Evolutionary conservation across 2,797 vertebrate species (phyloP), one percentile per base, ranked within the genome.

Genomic region (Chaetodon trifasciatus): DNA sequence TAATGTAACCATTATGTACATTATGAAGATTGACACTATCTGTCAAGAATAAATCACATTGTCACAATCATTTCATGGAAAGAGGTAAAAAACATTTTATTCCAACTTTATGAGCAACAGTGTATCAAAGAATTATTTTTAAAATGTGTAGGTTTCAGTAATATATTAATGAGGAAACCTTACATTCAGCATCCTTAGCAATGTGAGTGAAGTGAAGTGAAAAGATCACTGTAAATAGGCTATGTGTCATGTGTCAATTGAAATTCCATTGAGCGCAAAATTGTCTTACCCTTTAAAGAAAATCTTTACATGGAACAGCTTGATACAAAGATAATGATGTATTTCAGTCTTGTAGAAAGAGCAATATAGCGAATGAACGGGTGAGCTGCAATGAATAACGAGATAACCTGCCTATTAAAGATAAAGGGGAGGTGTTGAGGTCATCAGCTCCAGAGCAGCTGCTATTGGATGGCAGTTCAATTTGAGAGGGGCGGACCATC

Each of bases 361-460:
- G 85, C 86, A 79, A 79, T 74, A 81, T 47, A 44, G 82, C 74
- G 84, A 89, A 85, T 79, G 80, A 90, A 84, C 37, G 68, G 68
- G 40, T 70, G 71, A 83, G 85, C 81, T 60, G 63, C 70, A 85
- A 90, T 75, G 81, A 91, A 85, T 89, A 91, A 94, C 47, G 79
- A 90, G 93, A 93, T 93, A 91, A 93, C 92, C 89, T 91, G 89
- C 88, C 87, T 89, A 90, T 91, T 94, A 89, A 80, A 91, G 90
- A 93, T 87, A 88, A 90, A 88, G 82, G 64, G 52, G 71, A 90
- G 91, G 88, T 84, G 92, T 84, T 55, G 78, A 88, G 91, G 93
- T 93, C 89, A 82, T 86, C 89, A 66, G 83, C 81, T 55, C 24
- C 21, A 5, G 73, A 87, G 79, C 80, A 39, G 78, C 78, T 78